Evolutionary conservation across 2,113 vertebrate species (phyloP).

Genomic region (Rhea americana): DNA sequence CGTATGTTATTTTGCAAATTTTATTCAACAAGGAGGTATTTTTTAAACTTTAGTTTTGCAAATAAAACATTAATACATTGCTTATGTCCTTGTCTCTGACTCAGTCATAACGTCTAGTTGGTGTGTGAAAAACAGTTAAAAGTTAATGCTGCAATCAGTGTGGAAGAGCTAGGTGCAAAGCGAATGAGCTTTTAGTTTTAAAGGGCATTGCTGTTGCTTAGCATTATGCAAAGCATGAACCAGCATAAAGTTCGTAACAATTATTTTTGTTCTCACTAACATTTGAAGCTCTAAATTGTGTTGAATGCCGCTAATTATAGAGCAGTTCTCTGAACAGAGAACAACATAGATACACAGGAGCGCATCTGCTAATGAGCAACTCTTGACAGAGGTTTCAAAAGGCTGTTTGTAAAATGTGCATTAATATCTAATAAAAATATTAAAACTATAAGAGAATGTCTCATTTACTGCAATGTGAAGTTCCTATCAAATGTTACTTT

Average conservation of each 20-base stretch:
- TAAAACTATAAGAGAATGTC: background rate
- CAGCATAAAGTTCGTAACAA: background rate
- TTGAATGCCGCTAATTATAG: conserved; percentile 11
- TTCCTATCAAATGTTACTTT: background rate
- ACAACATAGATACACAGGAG: background rate
- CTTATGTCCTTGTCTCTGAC: background rate
- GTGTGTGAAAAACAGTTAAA: background rate
- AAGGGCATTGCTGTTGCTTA: background rate
- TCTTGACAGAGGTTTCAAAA: conserved; percentile 2
- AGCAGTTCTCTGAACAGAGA: background rate
- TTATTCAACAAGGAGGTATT: background rate
- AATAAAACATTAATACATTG: background rate
- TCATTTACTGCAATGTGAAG: conserved; percentile 12
- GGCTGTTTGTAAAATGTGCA: background rate
- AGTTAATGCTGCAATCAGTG: background rate
- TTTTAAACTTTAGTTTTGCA: background rate
- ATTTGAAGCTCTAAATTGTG: conserved; percentile 21
- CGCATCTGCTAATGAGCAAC: background rate
- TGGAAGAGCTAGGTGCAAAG: background rate
- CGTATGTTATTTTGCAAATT: background rate
- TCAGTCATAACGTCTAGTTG: background rate
- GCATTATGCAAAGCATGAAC: conserved; percentile 1
- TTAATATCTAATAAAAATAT: background rate
- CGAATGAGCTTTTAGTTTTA: background rate
- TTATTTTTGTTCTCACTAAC: conserved; percentile 53